Conservation (phyloP, 2,113 vertebrate genomes). For the Psilopsiagon aurifrons region DNA sequence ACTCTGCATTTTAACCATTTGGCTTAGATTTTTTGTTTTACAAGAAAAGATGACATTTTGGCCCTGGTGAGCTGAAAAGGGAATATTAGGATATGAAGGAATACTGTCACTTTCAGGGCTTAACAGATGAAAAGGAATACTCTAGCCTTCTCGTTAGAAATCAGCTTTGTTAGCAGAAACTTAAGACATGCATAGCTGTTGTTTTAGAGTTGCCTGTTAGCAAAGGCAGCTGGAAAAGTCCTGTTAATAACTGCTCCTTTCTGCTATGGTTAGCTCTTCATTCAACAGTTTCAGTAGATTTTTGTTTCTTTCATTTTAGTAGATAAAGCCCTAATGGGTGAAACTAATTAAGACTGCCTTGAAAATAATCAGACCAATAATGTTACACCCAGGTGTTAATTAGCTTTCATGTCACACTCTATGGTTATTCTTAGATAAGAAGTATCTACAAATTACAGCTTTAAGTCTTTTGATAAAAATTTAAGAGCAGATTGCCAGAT, state of each 20-base stretch:
- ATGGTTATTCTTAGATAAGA: neutral
- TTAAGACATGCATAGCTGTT: constrained; percentile 36
- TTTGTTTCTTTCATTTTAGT: neutral
- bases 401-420: neutral
- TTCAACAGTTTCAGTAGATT: neutral
- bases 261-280: constrained; percentile 4
- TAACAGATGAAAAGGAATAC: constrained; percentile 61
- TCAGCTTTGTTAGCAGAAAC: constrained; percentile 64
- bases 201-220: constrained; percentile 60
- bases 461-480: neutral
- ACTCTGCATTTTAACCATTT: constrained; percentile 79
- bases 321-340: neutral
- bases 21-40: constrained; percentile 78
- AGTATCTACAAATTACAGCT: neutral
- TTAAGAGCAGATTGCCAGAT: neutral
- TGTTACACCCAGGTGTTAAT: neutral
- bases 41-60: constrained; percentile 74
- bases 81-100: constrained; percentile 69
- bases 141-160: constrained; percentile 63
- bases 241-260: constrained; percentile 18
- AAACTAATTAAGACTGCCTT: neutral
- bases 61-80: constrained; percentile 65
- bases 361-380: neutral
- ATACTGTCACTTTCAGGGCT: constrained; percentile 53
- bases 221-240: constrained; percentile 45